Conservation (phyloP, 2,113 vertebrate genomes). For the Cathartes aura region DNA sequence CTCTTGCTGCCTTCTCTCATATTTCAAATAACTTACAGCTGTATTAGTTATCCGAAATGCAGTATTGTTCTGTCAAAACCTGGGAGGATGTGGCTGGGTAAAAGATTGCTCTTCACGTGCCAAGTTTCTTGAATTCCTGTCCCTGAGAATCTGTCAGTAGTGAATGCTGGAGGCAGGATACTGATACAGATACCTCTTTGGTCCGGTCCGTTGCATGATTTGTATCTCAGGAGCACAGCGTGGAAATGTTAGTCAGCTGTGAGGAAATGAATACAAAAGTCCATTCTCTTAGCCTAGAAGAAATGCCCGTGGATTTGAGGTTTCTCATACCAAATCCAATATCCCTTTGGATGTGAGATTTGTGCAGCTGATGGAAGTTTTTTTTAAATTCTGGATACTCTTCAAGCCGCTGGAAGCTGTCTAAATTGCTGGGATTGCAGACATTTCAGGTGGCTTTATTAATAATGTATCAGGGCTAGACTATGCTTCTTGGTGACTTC, state of each 20-base stretch:
- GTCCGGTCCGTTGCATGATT: neutral
- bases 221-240: neutral
- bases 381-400: neutral
- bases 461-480: neutral
- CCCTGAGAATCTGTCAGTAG: too few relatives aligned
- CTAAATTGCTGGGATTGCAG: neutral
- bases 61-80: neutral
- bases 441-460: neutral
- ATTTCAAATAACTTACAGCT: neutral
- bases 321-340: neutral
- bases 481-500: neutral
- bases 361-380: neutral
- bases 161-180: neutral
- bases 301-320: neutral
- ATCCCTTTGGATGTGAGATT: neutral
- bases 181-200: neutral
- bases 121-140: neutral
- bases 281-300: neutral
- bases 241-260: neutral
- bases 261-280: neutral
- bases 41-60: neutral
- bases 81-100: neutral
- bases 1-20: neutral
- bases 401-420: neutral
- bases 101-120: neutral